phyloP scores from a whole-genome alignment of 2,797 vertebrate genomes.

The Hyperoplus immaculatus region DNA sequence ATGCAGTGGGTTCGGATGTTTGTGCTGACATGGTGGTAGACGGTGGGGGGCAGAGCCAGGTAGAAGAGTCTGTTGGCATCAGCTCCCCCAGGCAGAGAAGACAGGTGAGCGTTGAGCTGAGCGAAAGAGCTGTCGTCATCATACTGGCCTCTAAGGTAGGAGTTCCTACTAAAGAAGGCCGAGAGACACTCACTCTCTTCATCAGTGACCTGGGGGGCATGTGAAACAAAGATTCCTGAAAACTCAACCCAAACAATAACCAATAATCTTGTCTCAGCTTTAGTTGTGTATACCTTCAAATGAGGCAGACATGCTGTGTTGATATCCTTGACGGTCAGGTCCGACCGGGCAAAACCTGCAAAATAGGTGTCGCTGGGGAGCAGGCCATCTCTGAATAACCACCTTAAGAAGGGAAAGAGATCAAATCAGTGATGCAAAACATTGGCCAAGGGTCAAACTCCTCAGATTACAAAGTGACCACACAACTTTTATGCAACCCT shows the following conservation, averaged over 20 bases:
- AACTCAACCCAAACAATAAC: neutral
- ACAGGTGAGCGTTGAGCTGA: slow-evolving; percentile 83
- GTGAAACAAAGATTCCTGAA: neutral
- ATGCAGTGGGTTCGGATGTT: slow-evolving; percentile 90
- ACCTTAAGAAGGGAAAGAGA: slow-evolving; percentile 79
- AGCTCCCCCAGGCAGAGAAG: slow-evolving; percentile 82
- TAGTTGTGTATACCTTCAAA: slow-evolving; percentile 85
- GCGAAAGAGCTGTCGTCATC: slow-evolving; percentile 81
- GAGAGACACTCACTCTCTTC: slow-evolving; percentile 83
- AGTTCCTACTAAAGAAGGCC: slow-evolving; percentile 87
- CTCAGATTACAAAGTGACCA: slow-evolving; percentile 1
- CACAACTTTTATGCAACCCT: slow-evolving; percentile 4
- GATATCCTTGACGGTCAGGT: slow-evolving; percentile 88
- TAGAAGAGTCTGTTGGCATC: slow-evolving; percentile 91
- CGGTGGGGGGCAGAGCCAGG: slow-evolving; percentile 91
- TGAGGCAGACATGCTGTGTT: slow-evolving; percentile 86
- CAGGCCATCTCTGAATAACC: slow-evolving; percentile 92
- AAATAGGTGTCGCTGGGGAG: slow-evolving; percentile 89
- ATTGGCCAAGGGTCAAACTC: slow-evolving; percentile 42
- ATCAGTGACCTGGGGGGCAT: slow-evolving; percentile 77
- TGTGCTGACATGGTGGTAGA: slow-evolving; percentile 89
- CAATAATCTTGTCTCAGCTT: neutral
- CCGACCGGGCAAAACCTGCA: slow-evolving; percentile 91
- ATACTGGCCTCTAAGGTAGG: slow-evolving; percentile 88
- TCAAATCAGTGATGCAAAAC: slow-evolving; percentile 19